Percentiles rank a stretch among this genome's conserved stretches.
Conservation (phyloP, 37 sponge, comb jelly and placozoan genomes). For the Beroe ovata region DNA sequence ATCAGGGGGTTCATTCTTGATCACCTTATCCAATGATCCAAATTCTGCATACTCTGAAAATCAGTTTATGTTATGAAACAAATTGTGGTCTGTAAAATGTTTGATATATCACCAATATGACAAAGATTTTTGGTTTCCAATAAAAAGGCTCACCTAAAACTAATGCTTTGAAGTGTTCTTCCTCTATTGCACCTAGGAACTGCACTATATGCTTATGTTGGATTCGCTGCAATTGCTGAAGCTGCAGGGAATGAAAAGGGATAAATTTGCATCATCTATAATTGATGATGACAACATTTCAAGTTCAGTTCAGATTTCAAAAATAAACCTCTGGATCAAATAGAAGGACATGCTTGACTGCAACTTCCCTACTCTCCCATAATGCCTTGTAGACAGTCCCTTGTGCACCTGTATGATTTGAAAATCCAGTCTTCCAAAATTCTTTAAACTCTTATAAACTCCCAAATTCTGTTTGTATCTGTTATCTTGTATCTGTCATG, state of each 20-base stretch:
- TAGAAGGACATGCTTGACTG: constrained; percentile 13
- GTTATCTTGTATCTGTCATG: too few species aligned
- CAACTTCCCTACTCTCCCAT: constrained; percentile 15
- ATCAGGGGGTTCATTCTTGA: not conserved
- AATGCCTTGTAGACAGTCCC: constrained; percentile 22
- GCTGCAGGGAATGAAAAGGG: not conserved
- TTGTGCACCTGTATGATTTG: constrained; percentile 16
- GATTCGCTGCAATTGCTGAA: constrained; percentile 4
- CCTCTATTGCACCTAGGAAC: constrained; percentile 38
- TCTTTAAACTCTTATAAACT: too few species aligned
- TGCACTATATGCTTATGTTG: constrained; percentile 54
- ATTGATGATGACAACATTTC: not conserved
- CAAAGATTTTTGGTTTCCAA: too few species aligned
- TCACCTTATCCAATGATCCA: constrained; percentile 42
- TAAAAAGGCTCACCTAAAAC: constrained; percentile 9
- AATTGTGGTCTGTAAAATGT: not conserved
- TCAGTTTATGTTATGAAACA: not conserved
- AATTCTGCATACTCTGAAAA: constrained; percentile 45
- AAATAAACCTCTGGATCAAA: constrained; percentile 26
- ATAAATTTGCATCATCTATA: not conserved
- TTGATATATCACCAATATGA: too few species aligned
- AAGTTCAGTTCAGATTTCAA: not conserved
- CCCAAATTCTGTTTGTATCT: too few species aligned
- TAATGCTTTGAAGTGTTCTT: constrained; percentile 3
- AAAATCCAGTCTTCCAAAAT: too few species aligned